phyloP scores from a whole-genome alignment of 2,797 vertebrate species.

The Sebastes steindachneri region DNA sequence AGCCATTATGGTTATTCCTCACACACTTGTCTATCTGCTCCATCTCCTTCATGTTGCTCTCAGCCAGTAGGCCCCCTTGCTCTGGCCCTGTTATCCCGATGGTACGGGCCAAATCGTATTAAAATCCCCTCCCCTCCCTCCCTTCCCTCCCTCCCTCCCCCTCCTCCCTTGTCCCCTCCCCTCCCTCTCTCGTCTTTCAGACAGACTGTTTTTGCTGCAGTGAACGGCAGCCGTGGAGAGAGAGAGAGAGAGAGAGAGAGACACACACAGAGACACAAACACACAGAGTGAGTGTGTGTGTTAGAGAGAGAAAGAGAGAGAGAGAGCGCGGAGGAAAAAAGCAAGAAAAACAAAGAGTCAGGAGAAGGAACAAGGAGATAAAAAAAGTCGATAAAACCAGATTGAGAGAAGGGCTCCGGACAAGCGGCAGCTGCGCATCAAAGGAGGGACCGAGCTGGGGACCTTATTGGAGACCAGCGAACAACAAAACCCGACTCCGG shows the following conservation, averaged over 20 bases:
- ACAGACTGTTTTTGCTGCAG: slow-evolving; percentile 89
- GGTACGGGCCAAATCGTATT: slow-evolving; percentile 87
- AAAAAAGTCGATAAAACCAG: slow-evolving; percentile 64
- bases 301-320: slow-evolving; percentile 36
- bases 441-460: slow-evolving; percentile 52
- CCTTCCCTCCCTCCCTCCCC: slow-evolving; percentile 8
- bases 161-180: slow-evolving; percentile 56
- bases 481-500: slow-evolving; percentile 59
- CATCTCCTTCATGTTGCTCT: slow-evolving; percentile 68
- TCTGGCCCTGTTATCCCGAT: slow-evolving; percentile 83
- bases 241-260: slow-evolving; percentile 22
- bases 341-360: slow-evolving; percentile 70
- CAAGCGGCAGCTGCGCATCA: slow-evolving; percentile 63
- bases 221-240: slow-evolving; percentile 83
- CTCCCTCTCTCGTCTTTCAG: slow-evolving; percentile 75
- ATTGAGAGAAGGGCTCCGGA: slow-evolving; percentile 59
- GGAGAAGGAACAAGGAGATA: slow-evolving; percentile 51
- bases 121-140: slow-evolving; percentile 66
- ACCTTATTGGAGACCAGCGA: slow-evolving; percentile 62
- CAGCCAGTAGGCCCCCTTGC: slow-evolving; percentile 66
- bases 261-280: slow-evolving; percentile 23
- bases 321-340: slow-evolving; percentile 42
- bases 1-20: slow-evolving; percentile 47
- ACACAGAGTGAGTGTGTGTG: slow-evolving; percentile 9
- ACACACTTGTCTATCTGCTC: slow-evolving; percentile 68